These are phyloP conservation scores for Chymomyza fuscimana DNA, from an alignment of 2,888 invertebrate genomes.

Conservation along the genomic window DNA sequence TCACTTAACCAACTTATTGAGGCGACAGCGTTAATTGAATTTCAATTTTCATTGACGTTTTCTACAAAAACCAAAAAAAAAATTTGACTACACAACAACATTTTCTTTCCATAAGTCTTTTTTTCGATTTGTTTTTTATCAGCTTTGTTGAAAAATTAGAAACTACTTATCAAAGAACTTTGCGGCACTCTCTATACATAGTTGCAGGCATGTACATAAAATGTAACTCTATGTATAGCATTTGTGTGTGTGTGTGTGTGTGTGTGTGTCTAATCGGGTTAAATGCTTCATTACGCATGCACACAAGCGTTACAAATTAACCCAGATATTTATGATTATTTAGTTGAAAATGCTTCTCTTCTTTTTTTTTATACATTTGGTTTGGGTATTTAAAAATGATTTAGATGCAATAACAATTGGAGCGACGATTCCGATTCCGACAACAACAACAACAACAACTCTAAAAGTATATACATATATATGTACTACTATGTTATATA, in stretches of 20 bases:
- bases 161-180: slow-evolving; percentile 34
- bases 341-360: slow-evolving; percentile 17
- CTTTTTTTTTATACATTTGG: slow-evolving; percentile 16
- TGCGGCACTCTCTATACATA: background rate
- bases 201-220: background rate
- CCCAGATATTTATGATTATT: slow-evolving; percentile 74
- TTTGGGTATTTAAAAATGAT: slow-evolving; percentile 59
- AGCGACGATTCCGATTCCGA: slow-evolving; percentile 1
- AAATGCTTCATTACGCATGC: slow-evolving; percentile 71
- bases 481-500: background rate
- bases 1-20: slow-evolving; percentile 20
- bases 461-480: background rate
- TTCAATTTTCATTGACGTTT: slow-evolving; percentile 60
- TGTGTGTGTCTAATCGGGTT: slow-evolving; percentile 51
- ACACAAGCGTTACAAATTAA: slow-evolving; percentile 74
- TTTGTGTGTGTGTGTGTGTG: background rate
- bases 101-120: slow-evolving; percentile 16
- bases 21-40: slow-evolving; percentile 71
- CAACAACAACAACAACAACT: background rate
- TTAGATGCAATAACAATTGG: slow-evolving; percentile 39
- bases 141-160: slow-evolving; percentile 39
- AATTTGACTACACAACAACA: background rate
- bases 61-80: background rate
- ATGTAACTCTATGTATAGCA: background rate
- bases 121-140: slow-evolving; percentile 12